Percentiles rank a stretch among this genome's conserved stretches.
Conservation (phyloP, 2,888 invertebrate species). For the Eupithecia pulchellata region DNA sequence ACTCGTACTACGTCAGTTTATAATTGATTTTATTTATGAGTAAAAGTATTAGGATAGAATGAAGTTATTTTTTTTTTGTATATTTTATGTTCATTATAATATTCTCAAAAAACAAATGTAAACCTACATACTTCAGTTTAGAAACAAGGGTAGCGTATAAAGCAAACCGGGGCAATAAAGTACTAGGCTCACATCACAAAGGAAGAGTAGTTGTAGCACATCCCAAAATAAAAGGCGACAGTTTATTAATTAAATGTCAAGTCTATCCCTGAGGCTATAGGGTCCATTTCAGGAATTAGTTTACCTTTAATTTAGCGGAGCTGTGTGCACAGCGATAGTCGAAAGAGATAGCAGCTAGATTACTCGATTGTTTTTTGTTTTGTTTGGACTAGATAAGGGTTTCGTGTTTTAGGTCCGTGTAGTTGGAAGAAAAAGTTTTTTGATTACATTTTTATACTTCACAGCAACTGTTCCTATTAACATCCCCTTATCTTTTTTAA, state of each 20-base stretch:
- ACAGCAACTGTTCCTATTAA: background rate
- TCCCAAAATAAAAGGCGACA: conserved; percentile 44
- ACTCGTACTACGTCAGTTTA: no score
- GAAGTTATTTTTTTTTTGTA: no score
- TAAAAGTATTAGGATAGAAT: no score
- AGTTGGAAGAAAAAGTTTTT: background rate
- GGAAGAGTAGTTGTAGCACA: conserved; percentile 27
- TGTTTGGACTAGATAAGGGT: background rate
- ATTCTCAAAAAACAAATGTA: no score
- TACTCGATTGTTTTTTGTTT: conserved; percentile 15
- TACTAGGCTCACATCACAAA: conserved; percentile 27
- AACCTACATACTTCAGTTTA: background rate
- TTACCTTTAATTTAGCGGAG: conserved; percentile 79
- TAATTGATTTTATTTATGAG: no score
- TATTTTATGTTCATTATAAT: no score
- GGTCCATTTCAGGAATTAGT: conserved; percentile 74
- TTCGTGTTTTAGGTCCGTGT: background rate
- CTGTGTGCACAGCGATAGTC: conserved; percentile 51
- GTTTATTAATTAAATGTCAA: conserved; percentile 49
- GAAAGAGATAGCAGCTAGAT: conserved; percentile 18
- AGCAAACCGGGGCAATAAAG: conserved; percentile 2
- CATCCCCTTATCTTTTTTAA: no score
- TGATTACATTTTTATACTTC: background rate
- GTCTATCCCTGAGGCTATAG: conserved; percentile 33
- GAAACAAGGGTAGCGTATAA: background rate